Evolutionary conservation across 30 jellyfish, hydroid and myxozoan species (phyloP).

Genomic region (Aurelia sp.): DNA sequence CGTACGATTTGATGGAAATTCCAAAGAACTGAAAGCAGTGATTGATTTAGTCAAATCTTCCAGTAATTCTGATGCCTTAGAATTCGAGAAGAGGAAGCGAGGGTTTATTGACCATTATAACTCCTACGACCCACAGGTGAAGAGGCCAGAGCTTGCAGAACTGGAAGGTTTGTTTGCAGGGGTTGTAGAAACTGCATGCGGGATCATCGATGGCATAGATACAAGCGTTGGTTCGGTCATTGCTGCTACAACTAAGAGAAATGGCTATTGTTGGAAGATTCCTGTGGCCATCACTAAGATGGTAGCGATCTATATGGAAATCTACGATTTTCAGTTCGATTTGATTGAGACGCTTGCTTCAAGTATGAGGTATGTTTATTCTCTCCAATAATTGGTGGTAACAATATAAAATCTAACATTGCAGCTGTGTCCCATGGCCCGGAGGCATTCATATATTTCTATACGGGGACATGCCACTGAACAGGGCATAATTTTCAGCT

Average conservation of each 20-base stretch:
- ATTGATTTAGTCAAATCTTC: conserved; percentile 17
- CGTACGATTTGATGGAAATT: conserved; percentile 16
- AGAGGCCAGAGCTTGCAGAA: conserved; percentile 49
- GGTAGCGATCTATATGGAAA: conserved; percentile 31
- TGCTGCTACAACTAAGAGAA: background rate
- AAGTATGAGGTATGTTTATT: background rate
- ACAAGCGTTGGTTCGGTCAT: conserved; percentile 11
- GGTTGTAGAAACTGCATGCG: conserved; percentile 56
- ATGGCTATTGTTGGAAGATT: conserved; percentile 30
- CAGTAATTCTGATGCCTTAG: conserved; percentile 23
- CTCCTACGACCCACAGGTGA: conserved; percentile 52
- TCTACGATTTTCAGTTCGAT: conserved; percentile 48
- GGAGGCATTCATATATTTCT: no score
- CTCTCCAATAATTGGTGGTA: no score
- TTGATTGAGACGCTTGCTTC: conserved; percentile 59
- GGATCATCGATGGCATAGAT: conserved; percentile 34
- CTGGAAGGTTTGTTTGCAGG: conserved; percentile 34
- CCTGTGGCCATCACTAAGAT: conserved; percentile 8
- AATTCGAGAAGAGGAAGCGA: conserved; percentile 19
- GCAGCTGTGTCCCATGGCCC: no score
- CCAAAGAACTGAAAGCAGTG: conserved; percentile 8
- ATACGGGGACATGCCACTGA: no score
- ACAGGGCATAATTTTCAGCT: no score
- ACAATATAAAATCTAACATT: no score
- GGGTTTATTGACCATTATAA: conserved; percentile 11